A percentile compares a stretch with the other conserved stretches of the same genome.
These are phyloP conservation scores for Dreissena rostriformis DNA, from an alignment of 1,140 invertebrate species.

Conservation along the genomic window DNA sequence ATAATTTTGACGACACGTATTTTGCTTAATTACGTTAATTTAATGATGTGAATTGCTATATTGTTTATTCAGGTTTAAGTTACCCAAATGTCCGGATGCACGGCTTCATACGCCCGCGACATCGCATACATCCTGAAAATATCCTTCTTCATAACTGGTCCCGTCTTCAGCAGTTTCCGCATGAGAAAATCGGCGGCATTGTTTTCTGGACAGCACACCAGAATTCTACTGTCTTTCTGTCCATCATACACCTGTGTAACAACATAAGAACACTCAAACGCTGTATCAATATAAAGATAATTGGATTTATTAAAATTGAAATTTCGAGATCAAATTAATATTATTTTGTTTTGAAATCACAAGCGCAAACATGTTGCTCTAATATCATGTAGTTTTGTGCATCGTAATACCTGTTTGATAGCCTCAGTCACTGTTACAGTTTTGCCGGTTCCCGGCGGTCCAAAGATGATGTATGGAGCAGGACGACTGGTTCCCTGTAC, in stretches of 20 bases:
- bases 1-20: neutral
- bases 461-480: conserved; percentile 94
- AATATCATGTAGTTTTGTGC: no score
- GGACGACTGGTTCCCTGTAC: conserved; percentile 85
- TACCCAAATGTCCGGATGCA: conserved; percentile 69
- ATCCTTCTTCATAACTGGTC: conserved; percentile 29
- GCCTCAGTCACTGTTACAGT: conserved; percentile 95
- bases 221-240: conserved; percentile 85
- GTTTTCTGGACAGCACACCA: conserved; percentile 94
- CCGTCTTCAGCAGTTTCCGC: conserved; percentile 64
- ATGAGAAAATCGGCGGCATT: conserved; percentile 89
- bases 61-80: conserved; percentile 3
- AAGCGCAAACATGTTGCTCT: no score
- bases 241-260: conserved; percentile 84
- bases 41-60: neutral
- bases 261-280: conserved; percentile 80
- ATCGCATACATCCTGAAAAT: conserved; percentile 74
- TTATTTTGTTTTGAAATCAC: no score
- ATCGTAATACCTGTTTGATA: conserved; percentile 88
- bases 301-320: no score
- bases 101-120: conserved; percentile 54
- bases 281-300: no score
- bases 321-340: no score
- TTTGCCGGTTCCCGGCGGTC: conserved; percentile 97
- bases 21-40: neutral